phyloP scores from a whole-genome alignment of 1,140 invertebrate species.

The Kradibia gibbosae region DNA sequence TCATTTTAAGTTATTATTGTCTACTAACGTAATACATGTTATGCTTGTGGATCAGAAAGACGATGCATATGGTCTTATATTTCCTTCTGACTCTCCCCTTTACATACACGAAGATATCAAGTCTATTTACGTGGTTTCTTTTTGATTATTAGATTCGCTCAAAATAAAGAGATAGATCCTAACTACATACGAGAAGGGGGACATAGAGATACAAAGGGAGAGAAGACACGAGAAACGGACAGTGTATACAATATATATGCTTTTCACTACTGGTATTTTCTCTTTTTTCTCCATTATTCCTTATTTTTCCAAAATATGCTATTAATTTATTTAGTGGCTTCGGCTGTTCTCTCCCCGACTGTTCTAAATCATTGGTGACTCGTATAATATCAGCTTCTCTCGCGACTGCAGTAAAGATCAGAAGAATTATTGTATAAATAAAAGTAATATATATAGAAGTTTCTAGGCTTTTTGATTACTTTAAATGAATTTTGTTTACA shows the following conservation, averaged over 20 bases:
- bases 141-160: background rate
- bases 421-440: too few relatives aligned
- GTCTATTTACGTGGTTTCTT: background rate
- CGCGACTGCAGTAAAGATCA: too few relatives aligned
- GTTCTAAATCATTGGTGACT: background rate
- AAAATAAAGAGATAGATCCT: too few relatives aligned
- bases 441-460: too few relatives aligned
- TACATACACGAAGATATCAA: background rate
- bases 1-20: background rate
- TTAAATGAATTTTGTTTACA: too few relatives aligned
- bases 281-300: background rate
- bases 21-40: background rate
- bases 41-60: background rate
- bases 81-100: background rate
- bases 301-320: background rate
- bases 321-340: background rate
- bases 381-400: too few relatives aligned
- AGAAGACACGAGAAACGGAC: background rate
- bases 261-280: background rate
- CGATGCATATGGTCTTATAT: background rate
- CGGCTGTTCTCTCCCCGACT: background rate
- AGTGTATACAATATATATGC: background rate
- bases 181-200: too few relatives aligned
- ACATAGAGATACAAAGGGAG: background rate
- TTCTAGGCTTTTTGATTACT: too few relatives aligned